Percentiles rank a stretch among this genome's conserved stretches.
These are phyloP conservation scores for Diplodus sargus DNA, from an alignment of 2,797 vertebrate species.

Conservation along the genomic window DNA sequence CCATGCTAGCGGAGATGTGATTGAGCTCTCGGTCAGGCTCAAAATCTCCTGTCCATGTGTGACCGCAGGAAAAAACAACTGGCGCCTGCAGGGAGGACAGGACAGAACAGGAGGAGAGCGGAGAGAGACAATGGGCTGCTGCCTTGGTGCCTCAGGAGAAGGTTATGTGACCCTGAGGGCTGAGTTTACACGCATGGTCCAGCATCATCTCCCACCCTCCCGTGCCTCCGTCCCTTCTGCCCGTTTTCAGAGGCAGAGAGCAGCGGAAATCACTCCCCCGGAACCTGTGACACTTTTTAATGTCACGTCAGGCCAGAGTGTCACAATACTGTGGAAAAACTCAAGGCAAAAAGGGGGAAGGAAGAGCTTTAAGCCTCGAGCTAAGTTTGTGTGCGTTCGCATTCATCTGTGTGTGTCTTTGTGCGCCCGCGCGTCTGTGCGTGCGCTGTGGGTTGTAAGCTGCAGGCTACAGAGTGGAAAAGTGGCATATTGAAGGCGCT, in stretches of 20 bases:
- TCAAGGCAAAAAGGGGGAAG: neutral
- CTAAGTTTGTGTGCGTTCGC: constrained; percentile 43
- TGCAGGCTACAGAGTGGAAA: constrained; percentile 76
- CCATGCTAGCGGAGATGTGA: constrained; percentile 66
- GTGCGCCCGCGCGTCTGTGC: constrained; percentile 48
- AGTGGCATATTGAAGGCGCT: constrained; percentile 79
- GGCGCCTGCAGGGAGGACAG: constrained; percentile 19
- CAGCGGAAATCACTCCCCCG: constrained; percentile 65
- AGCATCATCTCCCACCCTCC: constrained; percentile 36
- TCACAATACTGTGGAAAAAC: constrained; percentile 55
- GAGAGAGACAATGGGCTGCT: constrained; percentile 26
- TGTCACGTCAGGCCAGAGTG: constrained; percentile 72
- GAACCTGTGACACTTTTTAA: constrained; percentile 79
- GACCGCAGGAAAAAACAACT: constrained; percentile 62
- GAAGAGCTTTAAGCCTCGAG: constrained; percentile 47
- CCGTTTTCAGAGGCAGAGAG: constrained; percentile 36
- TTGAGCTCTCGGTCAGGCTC: constrained; percentile 70
- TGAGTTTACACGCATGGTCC: constrained; percentile 65
- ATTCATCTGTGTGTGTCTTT: constrained; percentile 47
- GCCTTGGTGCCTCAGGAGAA: constrained; percentile 52
- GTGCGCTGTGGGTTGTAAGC: constrained; percentile 66
- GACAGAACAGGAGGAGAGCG: neutral
- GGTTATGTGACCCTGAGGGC: constrained; percentile 46
- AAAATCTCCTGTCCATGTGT: constrained; percentile 65
- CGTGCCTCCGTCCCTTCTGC: constrained; percentile 37